Base-by-base conservation (phyloP, 1,140 invertebrate genomes). In the Brachionus plicatilis region DNA sequence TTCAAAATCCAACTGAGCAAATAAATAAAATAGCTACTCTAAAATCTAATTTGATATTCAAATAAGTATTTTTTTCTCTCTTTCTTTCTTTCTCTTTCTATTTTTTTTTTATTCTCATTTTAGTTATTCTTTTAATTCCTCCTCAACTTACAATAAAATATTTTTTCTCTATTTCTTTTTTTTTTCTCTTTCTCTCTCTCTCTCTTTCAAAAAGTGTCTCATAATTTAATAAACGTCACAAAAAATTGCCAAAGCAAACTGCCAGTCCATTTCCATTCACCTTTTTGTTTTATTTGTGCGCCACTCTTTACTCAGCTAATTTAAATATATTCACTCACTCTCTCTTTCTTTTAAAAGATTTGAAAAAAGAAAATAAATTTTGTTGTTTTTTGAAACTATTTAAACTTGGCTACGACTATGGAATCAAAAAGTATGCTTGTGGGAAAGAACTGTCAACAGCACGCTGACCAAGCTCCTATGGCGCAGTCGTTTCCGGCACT, bases 1-100 rank as follows among this genome's bases (percentile, higher is more conserved):
- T 7, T 37, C 68, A 1, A 43, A n/a, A 17, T 41, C 43, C n/a
- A 50, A 27, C 47, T 50, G 27, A 50, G 45, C 41, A 76, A 76
- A 76, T 76, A 76, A 76, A 50, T 50, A 53, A 76, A 76, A 72
- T 72, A 72, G 68, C 68, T 72, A 72, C 68, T 72, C 68, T 72
- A 72, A 76, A 76, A 76, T 76, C 72, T 76, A 76, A 76, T 76
- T 76, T 76, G 41, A 47, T 76, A 76, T 20, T 14, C 72, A 76
- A 76, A 76, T 76, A 76, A 76, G 72, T 50, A 37, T 76, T 76
- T 76, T 76, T 50, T 50, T 29, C 20, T 11, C 14, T 76, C 20
- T 43, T 20, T 72, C 33, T 70, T 14, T 70, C 33, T 27, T 41
- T 29, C 37, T 33, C 14, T 70, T 41, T 70, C 66, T 33, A 3